phyloP scores from a whole-genome alignment of 2,888 invertebrate species.

The Calliopum simillimum region DNA sequence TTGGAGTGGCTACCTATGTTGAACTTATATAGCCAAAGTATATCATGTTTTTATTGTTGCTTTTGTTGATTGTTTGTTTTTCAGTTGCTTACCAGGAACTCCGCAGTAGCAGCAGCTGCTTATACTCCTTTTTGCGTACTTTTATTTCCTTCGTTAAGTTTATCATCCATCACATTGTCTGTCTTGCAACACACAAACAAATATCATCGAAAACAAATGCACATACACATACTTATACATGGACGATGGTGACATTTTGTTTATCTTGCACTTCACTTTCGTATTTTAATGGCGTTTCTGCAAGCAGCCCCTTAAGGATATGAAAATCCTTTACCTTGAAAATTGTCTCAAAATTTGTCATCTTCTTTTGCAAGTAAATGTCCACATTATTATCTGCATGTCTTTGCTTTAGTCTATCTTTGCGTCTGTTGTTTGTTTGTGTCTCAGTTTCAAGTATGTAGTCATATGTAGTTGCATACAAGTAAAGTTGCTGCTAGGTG shows the following conservation, averaged over 20 bases:
- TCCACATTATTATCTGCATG: slow-evolving; percentile 22
- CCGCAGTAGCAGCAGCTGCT: not conserved
- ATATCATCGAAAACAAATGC: not conserved
- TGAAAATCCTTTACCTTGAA: slow-evolving; percentile 12
- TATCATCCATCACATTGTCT: not conserved
- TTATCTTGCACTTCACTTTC: slow-evolving; percentile 46
- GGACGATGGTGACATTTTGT: slow-evolving; percentile 42
- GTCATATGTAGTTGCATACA: too few species aligned
- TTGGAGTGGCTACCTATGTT: too few species aligned
- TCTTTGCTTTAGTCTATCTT: not conserved
- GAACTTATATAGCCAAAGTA: too few species aligned
- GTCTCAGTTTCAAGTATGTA: too few species aligned
- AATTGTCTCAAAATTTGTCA: slow-evolving; percentile 21
- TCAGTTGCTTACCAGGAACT: not conserved
- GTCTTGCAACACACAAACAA: slow-evolving; percentile 24
- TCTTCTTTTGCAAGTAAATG: slow-evolving; percentile 14
- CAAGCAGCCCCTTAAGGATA: slow-evolving; percentile 1
- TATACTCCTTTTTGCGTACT: not conserved
- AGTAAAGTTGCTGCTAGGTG: too few species aligned
- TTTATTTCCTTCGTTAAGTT: not conserved
- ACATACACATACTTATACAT: slow-evolving; percentile 35
- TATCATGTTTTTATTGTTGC: too few species aligned
- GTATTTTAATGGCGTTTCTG: slow-evolving; percentile 43
- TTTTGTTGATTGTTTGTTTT: not conserved
- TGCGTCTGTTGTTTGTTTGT: not conserved